Evolutionary conservation across 2,888 invertebrate species (phyloP), one percentile per base, ranked within the genome.

Genomic region (Drosophila subsilvestris): DNA sequence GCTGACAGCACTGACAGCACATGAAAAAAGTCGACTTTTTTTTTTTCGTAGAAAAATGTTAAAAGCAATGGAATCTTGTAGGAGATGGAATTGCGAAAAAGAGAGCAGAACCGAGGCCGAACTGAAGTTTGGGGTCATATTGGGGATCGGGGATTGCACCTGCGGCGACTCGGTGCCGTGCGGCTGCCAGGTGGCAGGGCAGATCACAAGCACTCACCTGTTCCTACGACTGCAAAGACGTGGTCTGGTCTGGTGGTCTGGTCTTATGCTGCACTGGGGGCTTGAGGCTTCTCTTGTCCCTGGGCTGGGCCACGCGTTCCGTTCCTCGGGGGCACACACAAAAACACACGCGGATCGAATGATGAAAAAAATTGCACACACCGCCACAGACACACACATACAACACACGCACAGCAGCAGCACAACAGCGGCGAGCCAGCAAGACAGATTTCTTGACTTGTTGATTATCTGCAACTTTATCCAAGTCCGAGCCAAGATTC

Each of bases 331-430:
- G 45, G 48, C 48, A 61, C 54, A 53, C 22, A 60, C 17, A 18
- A 66, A n/a, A 66, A 32, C 67, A 67, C 86, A 81, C 84, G 87
- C 85, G 81, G 67, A 72, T 66, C 63, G 62, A 73, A 63, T 72
- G 78, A 73, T 65, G 60, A 66, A 73, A 80, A n/a, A 78, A 82
- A 80, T 68, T 69, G 81, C 76, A 79, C 76, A 68, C 78, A 63
- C 63, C 44, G 32, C 50, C 37, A 70, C 53, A 49, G 50, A 50
- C 50, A 54, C 44, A 29, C 51, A 66, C 60, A 61, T 71, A 71
- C 54, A 73, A 37, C 71, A 54, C 53, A 49, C 67, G 44, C 20
- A 22, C 17, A 57, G 14, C 32, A 20, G 50, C 17, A 32, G 43
- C 48, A 54, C 49, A 56, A 29, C 66, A 60, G 45, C 42, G 27